Evolutionary conservation across 2,888 invertebrate species (phyloP).

Genomic region (Sphaerophoria rueppellii): DNA sequence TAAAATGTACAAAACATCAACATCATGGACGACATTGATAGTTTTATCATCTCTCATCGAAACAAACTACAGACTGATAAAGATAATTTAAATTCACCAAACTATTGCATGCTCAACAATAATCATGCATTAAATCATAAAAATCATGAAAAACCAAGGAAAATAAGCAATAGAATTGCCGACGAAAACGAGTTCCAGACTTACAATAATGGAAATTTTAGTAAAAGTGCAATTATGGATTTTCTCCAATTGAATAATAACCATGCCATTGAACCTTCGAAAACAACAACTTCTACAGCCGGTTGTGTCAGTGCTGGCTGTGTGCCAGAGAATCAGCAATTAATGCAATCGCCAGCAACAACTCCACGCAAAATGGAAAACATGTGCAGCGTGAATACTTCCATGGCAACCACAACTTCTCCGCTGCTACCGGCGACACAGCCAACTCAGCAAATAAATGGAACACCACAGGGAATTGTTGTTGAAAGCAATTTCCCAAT

Average conservation of each 20-base stretch:
- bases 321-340: slow-evolving; percentile 2
- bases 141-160: slow-evolving; percentile 4
- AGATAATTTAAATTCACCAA: slow-evolving; percentile 24
- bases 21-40: slow-evolving; percentile 55
- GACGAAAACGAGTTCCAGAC: slow-evolving; percentile 7
- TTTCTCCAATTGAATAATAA: slow-evolving; percentile 42
- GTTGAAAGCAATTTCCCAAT: slow-evolving; percentile 29
- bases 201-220: slow-evolving; percentile 10
- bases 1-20: slow-evolving; percentile 3
- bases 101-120: slow-evolving; percentile 8
- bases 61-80: slow-evolving; percentile 46
- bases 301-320: slow-evolving; percentile 6
- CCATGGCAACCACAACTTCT: slow-evolving; percentile 52
- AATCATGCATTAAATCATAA: background rate
- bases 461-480: background rate
- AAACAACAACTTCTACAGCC: background rate
- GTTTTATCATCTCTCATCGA: slow-evolving; percentile 39
- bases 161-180: slow-evolving; percentile 46
- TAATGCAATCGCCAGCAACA: slow-evolving; percentile 28
- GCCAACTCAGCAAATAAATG: slow-evolving; percentile 17
- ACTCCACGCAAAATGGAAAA: background rate
- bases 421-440: background rate
- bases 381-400: slow-evolving; percentile 34
- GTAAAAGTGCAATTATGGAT: slow-evolving; percentile 51
- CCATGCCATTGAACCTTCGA: slow-evolving; percentile 53